These are phyloP conservation scores for Hypomecis punctinalis DNA, from an alignment of 2,888 invertebrate species.

Conservation along the genomic window DNA sequence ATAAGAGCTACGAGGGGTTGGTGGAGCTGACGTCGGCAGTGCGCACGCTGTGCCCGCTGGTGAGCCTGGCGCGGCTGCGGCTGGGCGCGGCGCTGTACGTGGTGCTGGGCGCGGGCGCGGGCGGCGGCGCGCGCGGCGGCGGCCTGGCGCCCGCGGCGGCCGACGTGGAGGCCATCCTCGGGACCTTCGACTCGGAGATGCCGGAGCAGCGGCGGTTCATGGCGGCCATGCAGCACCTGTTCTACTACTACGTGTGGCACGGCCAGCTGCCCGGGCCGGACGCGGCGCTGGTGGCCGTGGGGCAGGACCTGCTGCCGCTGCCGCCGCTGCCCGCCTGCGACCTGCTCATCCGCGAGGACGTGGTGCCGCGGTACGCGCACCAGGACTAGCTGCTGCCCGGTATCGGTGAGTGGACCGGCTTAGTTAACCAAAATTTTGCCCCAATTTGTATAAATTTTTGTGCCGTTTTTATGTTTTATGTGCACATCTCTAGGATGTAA, in stretches of 20 bases:
- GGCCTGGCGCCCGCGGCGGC: conserved; percentile 79
- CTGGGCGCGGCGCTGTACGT: conserved; percentile 90
- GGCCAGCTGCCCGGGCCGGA: conserved; percentile 88
- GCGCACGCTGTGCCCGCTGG: conserved; percentile 91
- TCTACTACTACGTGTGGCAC: conserved; percentile 92
- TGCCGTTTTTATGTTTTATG: conserved; percentile 44
- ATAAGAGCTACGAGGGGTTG: conserved; percentile 88
- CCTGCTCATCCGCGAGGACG: conserved; percentile 90
- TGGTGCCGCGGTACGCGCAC: conserved; percentile 91
- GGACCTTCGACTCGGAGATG: conserved; percentile 89
- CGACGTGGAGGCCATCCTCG: conserved; percentile 92
- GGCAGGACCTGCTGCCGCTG: conserved; percentile 88
- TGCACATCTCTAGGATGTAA: conserved; percentile 46
- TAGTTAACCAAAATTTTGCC: conserved; percentile 21
- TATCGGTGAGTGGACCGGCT: no score
- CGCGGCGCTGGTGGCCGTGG: conserved; percentile 87
- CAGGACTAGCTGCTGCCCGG: conserved; percentile 83
- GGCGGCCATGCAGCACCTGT: conserved; percentile 91
- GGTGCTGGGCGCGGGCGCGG: conserved; percentile 87
- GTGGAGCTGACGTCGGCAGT: conserved; percentile 91
- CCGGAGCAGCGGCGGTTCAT: conserved; percentile 90
- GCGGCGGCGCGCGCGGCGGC: conserved; percentile 72
- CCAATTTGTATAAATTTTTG: conserved; percentile 47
- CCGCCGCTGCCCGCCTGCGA: conserved; percentile 90
- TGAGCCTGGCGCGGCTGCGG: conserved; percentile 87